Conservation (phyloP, 2,888 invertebrate species). For the Mimumesa dahlbomi region DNA sequence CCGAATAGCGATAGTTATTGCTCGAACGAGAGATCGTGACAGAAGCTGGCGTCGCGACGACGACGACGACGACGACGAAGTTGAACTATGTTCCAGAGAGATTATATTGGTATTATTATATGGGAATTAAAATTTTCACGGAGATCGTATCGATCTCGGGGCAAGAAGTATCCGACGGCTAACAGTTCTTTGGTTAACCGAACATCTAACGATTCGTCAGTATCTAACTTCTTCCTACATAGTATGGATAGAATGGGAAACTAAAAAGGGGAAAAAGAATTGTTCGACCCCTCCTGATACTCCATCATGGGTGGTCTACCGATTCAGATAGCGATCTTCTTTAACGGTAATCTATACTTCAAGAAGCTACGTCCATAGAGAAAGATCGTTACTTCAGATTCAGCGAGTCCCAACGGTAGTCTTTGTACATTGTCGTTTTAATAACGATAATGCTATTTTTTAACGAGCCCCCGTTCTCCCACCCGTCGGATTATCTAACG, state of each 20-base stretch:
- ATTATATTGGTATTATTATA: conserved; percentile 25
- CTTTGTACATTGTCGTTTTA: conserved; percentile 6
- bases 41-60: neutral
- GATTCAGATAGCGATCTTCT: conserved; percentile 59
- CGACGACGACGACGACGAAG: neutral
- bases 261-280: no score
- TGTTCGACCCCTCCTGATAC: conserved; percentile 50
- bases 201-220: conserved; percentile 41
- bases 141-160: conserved; percentile 23
- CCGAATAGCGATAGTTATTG: neutral
- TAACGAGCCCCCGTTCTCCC: neutral
- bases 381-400: conserved; percentile 44
- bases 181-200: conserved; percentile 19
- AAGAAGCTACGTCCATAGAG: conserved; percentile 37
- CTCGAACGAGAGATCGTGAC: conserved; percentile 19
- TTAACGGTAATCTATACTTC: conserved; percentile 57
- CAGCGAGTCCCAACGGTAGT: conserved; percentile 29
- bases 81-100: neutral
- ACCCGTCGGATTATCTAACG: no score
- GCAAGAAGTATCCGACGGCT: conserved; percentile 11
- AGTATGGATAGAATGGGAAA: conserved; percentile 1
- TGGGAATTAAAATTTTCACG: conserved; percentile 21
- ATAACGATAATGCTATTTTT: conserved; percentile 9
- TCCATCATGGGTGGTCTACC: conserved; percentile 59
- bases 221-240: conserved; percentile 35